These are phyloP conservation scores for Avahi laniger DNA, from an alignment of 2,797 vertebrate species.

Conservation along the genomic window DNA sequence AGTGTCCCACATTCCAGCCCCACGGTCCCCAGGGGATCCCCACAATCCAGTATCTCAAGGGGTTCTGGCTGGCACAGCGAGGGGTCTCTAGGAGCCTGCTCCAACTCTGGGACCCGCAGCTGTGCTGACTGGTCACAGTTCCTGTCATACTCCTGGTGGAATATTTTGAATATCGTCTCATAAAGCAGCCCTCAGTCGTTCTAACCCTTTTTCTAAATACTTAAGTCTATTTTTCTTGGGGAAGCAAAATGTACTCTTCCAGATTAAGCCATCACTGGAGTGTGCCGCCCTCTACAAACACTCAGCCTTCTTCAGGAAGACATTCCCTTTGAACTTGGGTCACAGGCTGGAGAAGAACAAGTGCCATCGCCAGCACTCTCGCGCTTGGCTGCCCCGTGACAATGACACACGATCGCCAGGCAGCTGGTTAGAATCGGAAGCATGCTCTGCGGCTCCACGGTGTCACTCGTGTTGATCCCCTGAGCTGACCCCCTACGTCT, in stretches of 20 bases:
- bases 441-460: fast-evolving
- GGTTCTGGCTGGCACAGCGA: fast-evolving
- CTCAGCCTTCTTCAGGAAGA: not conserved
- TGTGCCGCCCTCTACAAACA: fast-evolving
- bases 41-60: not conserved
- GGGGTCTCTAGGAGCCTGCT: not conserved
- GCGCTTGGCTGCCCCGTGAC: not conserved
- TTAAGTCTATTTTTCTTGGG: not conserved
- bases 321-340: not conserved
- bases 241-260: not conserved
- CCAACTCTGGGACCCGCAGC: not conserved
- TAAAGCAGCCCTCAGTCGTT: not conserved
- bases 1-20: not conserved
- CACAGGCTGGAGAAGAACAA: not conserved
- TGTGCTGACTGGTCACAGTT: not conserved
- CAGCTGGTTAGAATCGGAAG: not conserved
- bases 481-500: not conserved
- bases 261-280: not conserved
- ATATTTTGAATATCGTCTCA: not conserved
- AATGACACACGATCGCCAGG: not conserved
- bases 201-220: not conserved
- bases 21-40: fast-evolving
- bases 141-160: fast-evolving
- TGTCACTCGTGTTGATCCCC: not conserved
- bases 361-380: not conserved